Conservation (phyloP, 2,113 vertebrate genomes). For the Solea solea region DNA sequence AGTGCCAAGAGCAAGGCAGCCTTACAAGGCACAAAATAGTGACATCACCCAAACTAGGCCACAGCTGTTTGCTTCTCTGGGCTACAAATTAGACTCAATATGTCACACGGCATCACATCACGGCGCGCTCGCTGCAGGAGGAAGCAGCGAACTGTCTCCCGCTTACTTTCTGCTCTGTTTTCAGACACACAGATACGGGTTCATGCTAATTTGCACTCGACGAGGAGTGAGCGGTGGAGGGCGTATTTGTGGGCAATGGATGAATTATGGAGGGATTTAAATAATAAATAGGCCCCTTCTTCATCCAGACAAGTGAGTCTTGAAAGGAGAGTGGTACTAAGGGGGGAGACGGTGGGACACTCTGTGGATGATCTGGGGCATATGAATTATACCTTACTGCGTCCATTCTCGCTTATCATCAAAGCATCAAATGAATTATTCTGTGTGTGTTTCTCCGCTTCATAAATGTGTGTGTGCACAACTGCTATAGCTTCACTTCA, state of each 20-base stretch:
- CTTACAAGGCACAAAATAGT: conserved; percentile 84
- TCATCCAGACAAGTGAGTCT: conserved; percentile 49
- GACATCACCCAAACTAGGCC: conserved; percentile 87
- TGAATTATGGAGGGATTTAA: conserved; percentile 74
- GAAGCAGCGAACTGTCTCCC: conserved; percentile 10
- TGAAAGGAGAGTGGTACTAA: conserved; percentile 41
- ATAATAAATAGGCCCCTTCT: conserved; percentile 73
- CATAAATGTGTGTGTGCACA: neutral
- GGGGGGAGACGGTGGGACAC: conserved; percentile 46
- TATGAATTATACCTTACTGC: conserved; percentile 67
- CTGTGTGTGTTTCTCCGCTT: neutral
- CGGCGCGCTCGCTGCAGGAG: conserved; percentile 63
- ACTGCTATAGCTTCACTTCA: conserved; percentile 36
- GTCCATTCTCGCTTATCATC: conserved; percentile 72
- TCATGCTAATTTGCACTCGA: conserved; percentile 68
- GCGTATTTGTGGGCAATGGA: conserved; percentile 57
- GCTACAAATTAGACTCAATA: conserved; percentile 91
- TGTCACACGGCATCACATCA: conserved; percentile 91
- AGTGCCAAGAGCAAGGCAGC: conserved; percentile 81
- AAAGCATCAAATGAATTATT: conserved; percentile 65
- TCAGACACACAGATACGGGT: conserved; percentile 34
- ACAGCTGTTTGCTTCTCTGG: conserved; percentile 89
- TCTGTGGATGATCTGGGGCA: conserved; percentile 61
- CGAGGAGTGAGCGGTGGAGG: conserved; percentile 26
- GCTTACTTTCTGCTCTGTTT: conserved; percentile 41